A percentile compares a stretch with the other conserved stretches of the same genome.
phyloP scores from a whole-genome alignment of 2,888 invertebrate genomes.

The Cremastinae sp. region DNA sequence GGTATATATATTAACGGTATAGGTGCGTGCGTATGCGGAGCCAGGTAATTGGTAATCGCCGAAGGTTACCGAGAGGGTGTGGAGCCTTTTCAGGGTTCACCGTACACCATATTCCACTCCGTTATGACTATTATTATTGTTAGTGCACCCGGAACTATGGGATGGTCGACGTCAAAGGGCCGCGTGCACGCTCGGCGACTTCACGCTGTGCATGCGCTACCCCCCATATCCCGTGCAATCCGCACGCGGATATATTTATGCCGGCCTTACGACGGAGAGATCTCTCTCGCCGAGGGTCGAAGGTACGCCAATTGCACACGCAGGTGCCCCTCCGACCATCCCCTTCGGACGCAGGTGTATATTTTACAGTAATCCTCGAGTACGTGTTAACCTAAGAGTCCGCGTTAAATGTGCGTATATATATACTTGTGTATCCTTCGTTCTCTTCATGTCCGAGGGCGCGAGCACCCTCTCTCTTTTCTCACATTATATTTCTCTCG shows the following conservation, averaged over 20 bases:
- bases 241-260: neutral
- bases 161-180: constrained; percentile 44
- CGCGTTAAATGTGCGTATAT: neutral
- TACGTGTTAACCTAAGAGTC: constrained; percentile 42
- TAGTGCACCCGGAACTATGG: constrained; percentile 47
- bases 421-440: constrained; percentile 10
- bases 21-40: constrained; percentile 35
- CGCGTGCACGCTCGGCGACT: constrained; percentile 48
- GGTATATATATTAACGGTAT: too few species aligned
- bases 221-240: constrained; percentile 20
- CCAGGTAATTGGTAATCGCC: constrained; percentile 46
- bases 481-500: too few species aligned
- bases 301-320: constrained; percentile 45
- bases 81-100: constrained; percentile 40
- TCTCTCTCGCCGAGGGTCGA: constrained; percentile 57
- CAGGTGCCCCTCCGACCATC: constrained; percentile 53
- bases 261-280: constrained; percentile 34
- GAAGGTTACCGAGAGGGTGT: constrained; percentile 36
- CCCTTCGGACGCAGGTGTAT: constrained; percentile 54
- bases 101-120: constrained; percentile 43
- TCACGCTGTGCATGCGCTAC: constrained; percentile 49
- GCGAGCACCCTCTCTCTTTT: neutral
- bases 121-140: neutral
- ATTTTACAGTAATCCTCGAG: constrained; percentile 49
- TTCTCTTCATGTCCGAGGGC: too few species aligned